phyloP scores from a whole-genome alignment of 1,140 invertebrate species.

The Epicauta chinensis region DNA sequence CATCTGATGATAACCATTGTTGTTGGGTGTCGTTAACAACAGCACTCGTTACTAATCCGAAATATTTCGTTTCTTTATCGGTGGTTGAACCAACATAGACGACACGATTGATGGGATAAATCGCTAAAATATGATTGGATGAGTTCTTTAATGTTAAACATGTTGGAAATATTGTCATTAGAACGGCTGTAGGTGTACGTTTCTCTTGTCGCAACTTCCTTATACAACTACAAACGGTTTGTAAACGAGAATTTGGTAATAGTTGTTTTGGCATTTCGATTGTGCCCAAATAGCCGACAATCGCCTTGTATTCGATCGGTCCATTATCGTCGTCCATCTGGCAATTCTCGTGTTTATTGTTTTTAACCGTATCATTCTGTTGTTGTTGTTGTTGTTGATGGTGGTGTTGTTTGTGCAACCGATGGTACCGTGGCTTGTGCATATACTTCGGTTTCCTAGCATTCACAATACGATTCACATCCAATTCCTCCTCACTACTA shows the following conservation, averaged over 20 bases:
- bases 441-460: slow-evolving; percentile 59
- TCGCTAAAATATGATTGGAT: slow-evolving; percentile 61
- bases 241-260: slow-evolving; percentile 65
- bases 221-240: slow-evolving; percentile 73
- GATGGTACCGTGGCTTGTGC: slow-evolving; percentile 40
- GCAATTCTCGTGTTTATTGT: not conserved
- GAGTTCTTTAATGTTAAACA: slow-evolving; percentile 71
- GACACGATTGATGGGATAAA: slow-evolving; percentile 79
- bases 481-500: slow-evolving; percentile 56
- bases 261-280: slow-evolving; percentile 90
- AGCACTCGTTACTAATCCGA: slow-evolving; percentile 83
- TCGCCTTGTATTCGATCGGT: slow-evolving; percentile 69
- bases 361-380: not conserved
- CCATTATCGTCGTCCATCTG: slow-evolving; percentile 43
- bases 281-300: slow-evolving; percentile 91
- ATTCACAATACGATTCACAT: slow-evolving; percentile 45
- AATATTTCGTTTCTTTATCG: slow-evolving; percentile 85
- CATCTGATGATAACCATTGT: slow-evolving; percentile 14
- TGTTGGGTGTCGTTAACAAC: slow-evolving; percentile 32
- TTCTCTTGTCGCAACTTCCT: slow-evolving; percentile 83
- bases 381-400: slow-evolving; percentile 6
- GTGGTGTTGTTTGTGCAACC: slow-evolving; percentile 23
- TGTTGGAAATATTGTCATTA: slow-evolving; percentile 76
- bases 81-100: slow-evolving; percentile 85
- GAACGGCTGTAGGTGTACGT: slow-evolving; percentile 76